phyloP scores from a whole-genome alignment of 2,113 vertebrate species.

The Gnathonemus echidnorhynchus region DNA sequence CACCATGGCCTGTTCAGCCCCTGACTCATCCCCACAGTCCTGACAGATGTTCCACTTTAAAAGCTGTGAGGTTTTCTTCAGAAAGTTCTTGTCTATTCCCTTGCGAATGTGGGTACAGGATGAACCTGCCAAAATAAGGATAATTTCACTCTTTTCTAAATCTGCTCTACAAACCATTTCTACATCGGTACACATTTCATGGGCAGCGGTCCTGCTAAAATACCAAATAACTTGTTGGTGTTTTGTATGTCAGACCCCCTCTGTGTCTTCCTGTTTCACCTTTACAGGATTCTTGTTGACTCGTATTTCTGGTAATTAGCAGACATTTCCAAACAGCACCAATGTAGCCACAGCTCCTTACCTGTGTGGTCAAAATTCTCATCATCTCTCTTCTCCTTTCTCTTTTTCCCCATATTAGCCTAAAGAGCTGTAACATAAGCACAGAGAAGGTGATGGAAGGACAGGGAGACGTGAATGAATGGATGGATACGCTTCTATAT shows the following conservation, averaged over 20 bases:
- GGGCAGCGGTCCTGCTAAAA: background rate
- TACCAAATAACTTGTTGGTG: no score
- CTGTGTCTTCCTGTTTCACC: background rate
- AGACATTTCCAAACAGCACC: background rate
- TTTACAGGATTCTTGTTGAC: background rate
- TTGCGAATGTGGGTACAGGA: slow-evolving; percentile 79
- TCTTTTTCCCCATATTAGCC: slow-evolving; percentile 63
- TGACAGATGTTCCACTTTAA: slow-evolving; percentile 74
- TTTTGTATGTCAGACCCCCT: background rate
- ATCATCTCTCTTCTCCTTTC: slow-evolving; percentile 46
- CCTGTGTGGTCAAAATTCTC: slow-evolving; percentile 49
- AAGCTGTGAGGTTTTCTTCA: slow-evolving; percentile 69
- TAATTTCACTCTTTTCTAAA: background rate
- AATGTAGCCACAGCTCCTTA: slow-evolving; percentile 22
- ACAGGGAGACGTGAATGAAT: background rate
- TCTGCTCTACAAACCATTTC: background rate
- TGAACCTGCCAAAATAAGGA: slow-evolving; percentile 52
- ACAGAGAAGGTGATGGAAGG: background rate
- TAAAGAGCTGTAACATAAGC: background rate
- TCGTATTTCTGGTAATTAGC: background rate
- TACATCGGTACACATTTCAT: no score
- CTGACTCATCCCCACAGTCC: slow-evolving; percentile 67
- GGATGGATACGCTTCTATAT: background rate
- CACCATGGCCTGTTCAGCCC: slow-evolving; percentile 44
- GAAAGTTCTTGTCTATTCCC: slow-evolving; percentile 70